Evolutionary conservation across 2,797 vertebrate genomes (phyloP), one percentile per base, ranked within the genome.

Genomic region (Anas flavirostris): DNA sequence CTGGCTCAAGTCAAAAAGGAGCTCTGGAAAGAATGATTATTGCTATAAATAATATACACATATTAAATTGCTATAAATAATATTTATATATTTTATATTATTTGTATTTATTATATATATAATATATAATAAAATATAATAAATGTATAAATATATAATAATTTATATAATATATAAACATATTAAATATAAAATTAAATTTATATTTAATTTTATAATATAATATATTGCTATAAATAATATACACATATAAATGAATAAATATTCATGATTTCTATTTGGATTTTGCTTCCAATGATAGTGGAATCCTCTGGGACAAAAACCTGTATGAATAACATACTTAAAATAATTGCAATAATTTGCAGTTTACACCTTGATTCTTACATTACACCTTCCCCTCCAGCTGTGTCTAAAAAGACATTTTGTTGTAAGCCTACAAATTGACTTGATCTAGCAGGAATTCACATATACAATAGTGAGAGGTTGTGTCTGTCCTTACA

Each of bases 301-400:
- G 23, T 1, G 82, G 41, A 86, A 81, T 44, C 25, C 31, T 75
- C 25, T 66, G 21, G 19, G n/a, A 83, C 33, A 89, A 93, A 77
- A 41, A 1, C 1, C 4, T 9, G 31, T 37, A 74, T 2, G 1
- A 84, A 82, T 37, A 76, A 2, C 0, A 0, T 26, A 50, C 70
- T 70, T 82, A 0, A 18, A 48, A 82, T 60, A 84, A 69, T 5
- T 60, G 52, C 16, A 63, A 41, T 69, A 50, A 79, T 63, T 70
- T 26, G 22, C 67, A 56, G 14, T 60, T 60, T 67, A 56, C 28
- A 69, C 16, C 9, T 85, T 68, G 31, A 74, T 70, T 82, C 15
- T 48, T 46, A 48, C 3, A 53, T 23, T 23, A 55, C 7, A 10
- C 22, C 16, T 64, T 77, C 39, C 69, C 33, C 31, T 16, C 64